Evolutionary conservation across 1,140 invertebrate species (phyloP), one percentile per base, ranked within the genome.

Genomic region (Drosophila busckii): DNA sequence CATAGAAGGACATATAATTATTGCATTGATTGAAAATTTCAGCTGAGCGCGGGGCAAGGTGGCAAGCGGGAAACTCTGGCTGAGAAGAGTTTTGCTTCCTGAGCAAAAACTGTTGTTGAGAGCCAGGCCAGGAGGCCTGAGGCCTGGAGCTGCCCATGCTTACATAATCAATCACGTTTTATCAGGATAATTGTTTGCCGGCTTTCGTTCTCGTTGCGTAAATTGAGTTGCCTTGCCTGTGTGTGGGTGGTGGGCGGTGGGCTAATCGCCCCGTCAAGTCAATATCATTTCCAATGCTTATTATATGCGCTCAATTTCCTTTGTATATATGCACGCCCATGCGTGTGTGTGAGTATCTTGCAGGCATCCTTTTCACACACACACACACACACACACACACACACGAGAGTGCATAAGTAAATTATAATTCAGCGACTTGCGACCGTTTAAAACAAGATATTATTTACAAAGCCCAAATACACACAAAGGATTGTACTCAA

Each of bases 121-220:
- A 42, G 23, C 46, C 56, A 46, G 63, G 37, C 32, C 37, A 62
- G 16, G 25, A 23, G 31, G 23, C 13, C 29, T n/a, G n/a, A n/a
- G n/a, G n/a, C n/a, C n/a, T n/a, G n/a, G n/a, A n/a, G 26, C 28
- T 9, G 16, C 41, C 22, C 38, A 9, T 42, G 28, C 37, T 41
- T 49, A 48, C 59, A 70, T 70, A 70, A 70, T 70, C 68, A 70
- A 70, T 70, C 68, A 70, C 59, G 60, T 70, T 70, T 70, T 70
- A 70, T 70, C 68, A 41, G 60, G 60, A 70, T 70, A 70, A 70
- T 70, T 70, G 67, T 59, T 70, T 70, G 56, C 53, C 66, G 46
- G 37, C 44, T 42, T 68, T 55, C n/a, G n/a, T 59, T 38, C 32
- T 37, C 60, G 22, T 32, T 32, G 35, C 52, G 59, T 63, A 70